phyloP scores from a whole-genome alignment of 2,797 vertebrate species.

The Coccyzus lansbergi region DNA sequence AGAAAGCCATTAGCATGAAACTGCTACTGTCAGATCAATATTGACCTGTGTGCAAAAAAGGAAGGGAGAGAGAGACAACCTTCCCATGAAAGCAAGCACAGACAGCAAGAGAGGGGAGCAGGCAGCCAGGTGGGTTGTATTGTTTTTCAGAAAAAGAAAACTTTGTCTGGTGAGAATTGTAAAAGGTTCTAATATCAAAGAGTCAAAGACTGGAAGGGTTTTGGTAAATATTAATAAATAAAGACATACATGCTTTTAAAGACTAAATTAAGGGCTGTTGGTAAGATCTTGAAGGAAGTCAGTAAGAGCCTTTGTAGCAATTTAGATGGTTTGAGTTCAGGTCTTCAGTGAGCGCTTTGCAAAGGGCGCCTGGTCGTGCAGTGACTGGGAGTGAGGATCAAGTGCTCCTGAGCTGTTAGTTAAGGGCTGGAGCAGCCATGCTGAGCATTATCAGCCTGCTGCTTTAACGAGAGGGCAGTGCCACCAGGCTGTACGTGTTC shows the following conservation, averaged over 20 bases:
- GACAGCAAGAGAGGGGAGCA: not conserved
- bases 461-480: not conserved
- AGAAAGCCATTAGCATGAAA: not conserved
- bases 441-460: not conserved
- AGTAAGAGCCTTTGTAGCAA: not conserved
- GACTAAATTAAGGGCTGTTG: not conserved
- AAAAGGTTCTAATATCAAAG: slow-evolving; percentile 33
- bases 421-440: not conserved
- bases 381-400: not conserved
- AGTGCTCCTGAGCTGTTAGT: accelerated
- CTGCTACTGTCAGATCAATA: not conserved
- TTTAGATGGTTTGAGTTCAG: not conserved
- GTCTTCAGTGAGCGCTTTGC: not conserved
- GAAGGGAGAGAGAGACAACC: not conserved
- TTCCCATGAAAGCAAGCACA: not conserved
- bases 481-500: accelerated
- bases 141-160: slow-evolving; percentile 15
- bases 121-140: not conserved
- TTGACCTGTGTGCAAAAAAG: not conserved
- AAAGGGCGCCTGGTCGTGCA: accelerated
- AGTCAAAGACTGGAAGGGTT: not conserved
- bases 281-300: not conserved
- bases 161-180: not conserved
- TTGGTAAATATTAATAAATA: slow-evolving; percentile 4
- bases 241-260: not conserved